Percentiles rank a stretch among this genome's conserved stretches.
Evolutionary conservation across 2,888 invertebrate species (phyloP).

Genomic region (Himalopsyche anomala): DNA sequence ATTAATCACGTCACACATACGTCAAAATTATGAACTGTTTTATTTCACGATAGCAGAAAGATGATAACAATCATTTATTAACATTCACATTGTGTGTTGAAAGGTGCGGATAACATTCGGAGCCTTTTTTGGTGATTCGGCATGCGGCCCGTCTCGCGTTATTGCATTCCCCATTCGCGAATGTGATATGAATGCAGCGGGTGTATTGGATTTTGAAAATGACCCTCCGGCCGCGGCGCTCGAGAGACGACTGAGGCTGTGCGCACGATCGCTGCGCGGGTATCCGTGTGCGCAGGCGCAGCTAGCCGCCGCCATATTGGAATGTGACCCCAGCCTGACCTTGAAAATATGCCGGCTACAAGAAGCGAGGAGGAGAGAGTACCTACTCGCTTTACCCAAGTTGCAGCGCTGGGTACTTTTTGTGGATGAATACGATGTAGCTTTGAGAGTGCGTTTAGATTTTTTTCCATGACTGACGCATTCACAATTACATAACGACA

Average conservation of each 20-base stretch:
- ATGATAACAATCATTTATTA: no score
- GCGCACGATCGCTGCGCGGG: conserved; percentile 70
- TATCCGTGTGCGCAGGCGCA: conserved; percentile 69
- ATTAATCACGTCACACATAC: no score
- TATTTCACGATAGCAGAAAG: no score
- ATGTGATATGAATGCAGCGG: neutral
- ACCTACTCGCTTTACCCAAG: conserved; percentile 30
- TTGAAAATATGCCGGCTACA: conserved; percentile 62
- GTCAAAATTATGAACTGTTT: no score
- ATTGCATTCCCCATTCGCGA: neutral
- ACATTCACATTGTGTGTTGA: no score
- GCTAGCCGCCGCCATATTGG: conserved; percentile 74
- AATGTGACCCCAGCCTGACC: conserved; percentile 71
- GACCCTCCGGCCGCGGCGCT: conserved; percentile 36
- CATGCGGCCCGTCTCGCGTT: neutral
- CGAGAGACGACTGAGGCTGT: conserved; percentile 65
- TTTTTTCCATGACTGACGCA: no score
- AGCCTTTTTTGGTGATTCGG: neutral
- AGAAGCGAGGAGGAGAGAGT: conserved; percentile 48
- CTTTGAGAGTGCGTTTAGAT: neutral
- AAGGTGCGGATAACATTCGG: no score
- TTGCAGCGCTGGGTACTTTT: conserved; percentile 23
- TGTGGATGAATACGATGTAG: neutral
- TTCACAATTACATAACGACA: no score
- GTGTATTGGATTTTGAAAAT: neutral